Percentiles rank a stretch among this genome's conserved stretches.
Evolutionary conservation across 2,797 vertebrate genomes (phyloP).

Genomic region (Acanthiza pusilla): DNA sequence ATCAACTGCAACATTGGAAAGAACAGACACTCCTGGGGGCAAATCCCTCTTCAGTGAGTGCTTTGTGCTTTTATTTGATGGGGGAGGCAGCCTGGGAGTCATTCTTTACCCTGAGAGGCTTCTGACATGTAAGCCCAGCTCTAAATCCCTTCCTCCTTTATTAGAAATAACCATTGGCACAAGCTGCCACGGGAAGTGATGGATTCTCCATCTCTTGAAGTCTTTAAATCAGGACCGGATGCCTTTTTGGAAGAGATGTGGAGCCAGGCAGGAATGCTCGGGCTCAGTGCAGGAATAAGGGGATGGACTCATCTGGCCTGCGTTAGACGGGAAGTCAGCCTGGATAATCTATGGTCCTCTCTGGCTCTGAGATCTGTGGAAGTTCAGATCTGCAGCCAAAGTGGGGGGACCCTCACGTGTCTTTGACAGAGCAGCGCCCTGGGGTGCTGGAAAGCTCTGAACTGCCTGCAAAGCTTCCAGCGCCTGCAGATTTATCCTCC

Average conservation of each 20-base stretch:
- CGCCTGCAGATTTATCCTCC: background rate
- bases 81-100: background rate
- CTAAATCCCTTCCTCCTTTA: constrained; percentile 25
- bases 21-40: background rate
- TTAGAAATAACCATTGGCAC: constrained; percentile 44
- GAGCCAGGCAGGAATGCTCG: background rate
- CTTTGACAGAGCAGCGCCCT: background rate
- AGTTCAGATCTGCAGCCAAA: constrained; percentile 56
- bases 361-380: background rate
- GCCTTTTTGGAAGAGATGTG: background rate
- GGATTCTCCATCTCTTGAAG: constrained; percentile 53
- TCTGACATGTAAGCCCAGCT: background rate
- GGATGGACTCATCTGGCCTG: constrained; percentile 48
- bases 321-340: constrained; percentile 46
- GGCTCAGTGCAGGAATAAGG: background rate
- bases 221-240: constrained; percentile 54
- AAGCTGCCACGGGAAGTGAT: constrained; percentile 51
- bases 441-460: background rate
- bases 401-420: background rate
- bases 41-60: background rate
- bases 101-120: background rate
- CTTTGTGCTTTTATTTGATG: background rate
- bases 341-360: constrained; percentile 49
- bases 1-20: background rate
- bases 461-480: background rate